phyloP scores from a whole-genome alignment of 2,888 invertebrate genomes.

The Lasioglossum oenotherae region DNA sequence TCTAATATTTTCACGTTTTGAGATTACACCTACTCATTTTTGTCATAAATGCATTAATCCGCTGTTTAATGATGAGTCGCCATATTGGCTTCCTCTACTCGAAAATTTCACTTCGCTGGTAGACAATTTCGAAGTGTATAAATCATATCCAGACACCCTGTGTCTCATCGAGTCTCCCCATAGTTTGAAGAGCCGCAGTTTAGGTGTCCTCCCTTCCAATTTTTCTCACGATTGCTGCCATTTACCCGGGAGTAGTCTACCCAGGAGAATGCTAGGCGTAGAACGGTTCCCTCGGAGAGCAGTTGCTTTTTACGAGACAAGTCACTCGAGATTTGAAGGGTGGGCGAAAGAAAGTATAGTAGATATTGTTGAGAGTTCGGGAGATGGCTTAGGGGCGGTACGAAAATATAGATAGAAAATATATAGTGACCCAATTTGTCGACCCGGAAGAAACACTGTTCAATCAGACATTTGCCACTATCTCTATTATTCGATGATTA shows the following conservation, averaged over 20 bases:
- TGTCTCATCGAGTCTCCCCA: background rate
- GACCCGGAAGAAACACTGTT: background rate
- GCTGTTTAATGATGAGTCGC: background rate
- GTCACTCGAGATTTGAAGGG: conserved; percentile 10
- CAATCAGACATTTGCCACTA: background rate
- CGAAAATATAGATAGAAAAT: background rate
- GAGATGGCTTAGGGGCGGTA: background rate
- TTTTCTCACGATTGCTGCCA: conserved; percentile 12
- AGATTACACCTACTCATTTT: no score
- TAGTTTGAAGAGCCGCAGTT: background rate
- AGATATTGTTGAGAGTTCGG: background rate
- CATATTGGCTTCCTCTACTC: background rate
- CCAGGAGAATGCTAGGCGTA: background rate
- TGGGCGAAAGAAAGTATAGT: background rate
- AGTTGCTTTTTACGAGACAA: conserved; percentile 9
- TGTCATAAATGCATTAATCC: no score
- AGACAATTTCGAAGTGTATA: background rate
- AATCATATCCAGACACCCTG: background rate
- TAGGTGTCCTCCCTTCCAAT: background rate
- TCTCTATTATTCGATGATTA: background rate
- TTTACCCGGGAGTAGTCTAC: background rate
- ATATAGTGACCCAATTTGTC: background rate
- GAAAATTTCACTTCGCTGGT: background rate
- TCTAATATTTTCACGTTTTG: no score
- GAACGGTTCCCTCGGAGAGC: background rate